Conservation (phyloP, 1,140 invertebrate species). For the Euglossa dilemma region DNA sequence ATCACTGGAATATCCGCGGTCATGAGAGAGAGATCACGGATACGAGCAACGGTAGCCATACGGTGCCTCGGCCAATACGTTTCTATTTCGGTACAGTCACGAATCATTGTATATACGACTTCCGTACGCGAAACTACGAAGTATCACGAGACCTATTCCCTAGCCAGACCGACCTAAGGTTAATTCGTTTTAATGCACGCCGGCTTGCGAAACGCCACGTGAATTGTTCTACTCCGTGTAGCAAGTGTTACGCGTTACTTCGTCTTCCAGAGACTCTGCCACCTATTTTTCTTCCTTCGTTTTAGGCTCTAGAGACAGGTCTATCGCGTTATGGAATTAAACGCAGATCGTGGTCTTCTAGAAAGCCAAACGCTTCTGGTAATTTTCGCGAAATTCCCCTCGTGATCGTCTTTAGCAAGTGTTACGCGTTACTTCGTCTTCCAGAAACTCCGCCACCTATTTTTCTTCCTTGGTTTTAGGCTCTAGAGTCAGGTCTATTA, state of each 20-base stretch:
- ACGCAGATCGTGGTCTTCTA: too few relatives aligned
- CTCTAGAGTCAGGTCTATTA: too few relatives aligned
- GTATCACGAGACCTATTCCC: neutral
- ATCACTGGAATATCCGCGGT: neutral
- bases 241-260: constrained; percentile 15
- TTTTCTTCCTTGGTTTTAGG: too few relatives aligned
- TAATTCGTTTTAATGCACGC: constrained; percentile 24
- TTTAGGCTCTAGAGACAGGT: too few relatives aligned
- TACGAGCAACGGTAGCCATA: neutral
- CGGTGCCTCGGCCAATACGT: neutral
- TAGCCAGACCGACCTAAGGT: neutral
- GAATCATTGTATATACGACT: neutral
- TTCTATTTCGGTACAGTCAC: neutral
- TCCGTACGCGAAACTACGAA: neutral
- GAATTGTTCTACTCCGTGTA: constrained; percentile 22
- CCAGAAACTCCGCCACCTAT: neutral
- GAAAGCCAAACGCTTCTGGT: too few relatives aligned
- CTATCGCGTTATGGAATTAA: too few relatives aligned
- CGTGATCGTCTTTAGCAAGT: neutral
- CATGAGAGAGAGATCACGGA: neutral
- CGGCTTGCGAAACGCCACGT: neutral
- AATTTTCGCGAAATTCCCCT: too few relatives aligned
- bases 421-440: neutral
- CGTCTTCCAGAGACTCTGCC: neutral
- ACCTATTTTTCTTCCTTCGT: too few relatives aligned